Evolutionary conservation across 2,797 vertebrate species (phyloP), one percentile per base, ranked within the genome.

Genomic region (Botia kubotai): DNA sequence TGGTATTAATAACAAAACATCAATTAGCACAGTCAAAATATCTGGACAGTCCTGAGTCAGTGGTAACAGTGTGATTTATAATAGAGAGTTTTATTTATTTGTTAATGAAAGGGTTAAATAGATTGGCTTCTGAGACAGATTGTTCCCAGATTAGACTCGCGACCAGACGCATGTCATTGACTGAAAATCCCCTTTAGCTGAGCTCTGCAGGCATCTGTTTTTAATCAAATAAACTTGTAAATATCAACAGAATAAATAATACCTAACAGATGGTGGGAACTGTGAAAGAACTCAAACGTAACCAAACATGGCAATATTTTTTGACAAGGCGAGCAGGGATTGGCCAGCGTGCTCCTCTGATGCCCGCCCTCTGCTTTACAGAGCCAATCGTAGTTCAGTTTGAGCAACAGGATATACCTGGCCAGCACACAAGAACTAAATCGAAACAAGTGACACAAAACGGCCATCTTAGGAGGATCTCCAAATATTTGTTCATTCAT

Each of bases 341-440:
- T 78, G 55, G 53, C 6, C 65, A 46, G 57, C 5, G 57, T 10
- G 26, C 29, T 60, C 14, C 2, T 23, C 39, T 21, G 29, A 78
- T 16, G 17, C 67, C 39, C 17, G 0, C 39, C 66, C 6, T 39
- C 14, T 52, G 43, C 0, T 23, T 63, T 14, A 29, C 17, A 26
- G 68, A 72, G 58, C 77, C 68, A 63, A 79, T 79, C 69, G 65
- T 67, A 79, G 23, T 13, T 52, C 55, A 78, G 53, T 33, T 17
- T 78, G 23, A 70, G 23, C 43, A 62, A 46, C 16, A 50, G 29
- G 11, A 53, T 36, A 16, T 60, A 46, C 50, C 14, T 53, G 13
- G 19, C 36, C 26, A 43, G n/a, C n/a, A 21, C 10, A 52, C 0
- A 23, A 55, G 14, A 23, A 26, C 48, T 8, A 60, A 6, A 17